Conservation (phyloP, 2,113 vertebrate genomes). For the Ariopsis seemanni region DNA sequence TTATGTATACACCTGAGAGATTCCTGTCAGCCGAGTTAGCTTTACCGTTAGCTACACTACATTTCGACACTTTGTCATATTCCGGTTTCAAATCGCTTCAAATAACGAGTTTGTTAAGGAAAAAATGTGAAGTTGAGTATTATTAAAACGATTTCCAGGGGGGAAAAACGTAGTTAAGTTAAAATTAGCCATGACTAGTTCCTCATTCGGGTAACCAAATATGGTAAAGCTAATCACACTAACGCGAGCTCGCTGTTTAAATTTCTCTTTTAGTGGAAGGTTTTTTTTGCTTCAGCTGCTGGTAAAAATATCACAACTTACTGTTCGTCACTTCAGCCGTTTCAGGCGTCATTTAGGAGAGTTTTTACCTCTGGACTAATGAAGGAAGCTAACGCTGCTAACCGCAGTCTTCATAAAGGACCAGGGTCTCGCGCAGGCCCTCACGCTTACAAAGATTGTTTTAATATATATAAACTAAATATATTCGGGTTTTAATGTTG, state of each 20-base stretch:
- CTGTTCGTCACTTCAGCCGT: too few species aligned
- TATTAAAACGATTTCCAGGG: too few species aligned
- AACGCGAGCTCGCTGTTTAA: not conserved
- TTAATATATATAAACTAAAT: not conserved
- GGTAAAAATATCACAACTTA: too few species aligned
- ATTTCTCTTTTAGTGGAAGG: not conserved
- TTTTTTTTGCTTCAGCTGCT: accelerated
- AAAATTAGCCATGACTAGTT: constrained; percentile 30
- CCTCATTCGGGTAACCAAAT: constrained; percentile 46
- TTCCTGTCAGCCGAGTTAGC: too few species aligned
- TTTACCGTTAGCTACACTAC: too few species aligned
- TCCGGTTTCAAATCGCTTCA: not conserved
- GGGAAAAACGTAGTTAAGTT: not conserved
- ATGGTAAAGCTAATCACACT: constrained; percentile 26
- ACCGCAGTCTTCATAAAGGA: not conserved
- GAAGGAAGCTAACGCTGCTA: not conserved
- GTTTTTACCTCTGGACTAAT: not conserved
- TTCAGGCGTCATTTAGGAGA: too few species aligned
- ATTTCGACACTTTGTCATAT: not conserved
- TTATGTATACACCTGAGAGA: too few species aligned
- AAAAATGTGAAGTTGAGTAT: too few species aligned
- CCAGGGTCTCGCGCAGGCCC: not conserved
- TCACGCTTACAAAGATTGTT: not conserved
- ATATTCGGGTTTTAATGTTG: not conserved
- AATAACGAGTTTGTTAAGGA: not conserved